phyloP scores from a whole-genome alignment of 2,113 vertebrate genomes.

The Pygoscelis antarcticus region DNA sequence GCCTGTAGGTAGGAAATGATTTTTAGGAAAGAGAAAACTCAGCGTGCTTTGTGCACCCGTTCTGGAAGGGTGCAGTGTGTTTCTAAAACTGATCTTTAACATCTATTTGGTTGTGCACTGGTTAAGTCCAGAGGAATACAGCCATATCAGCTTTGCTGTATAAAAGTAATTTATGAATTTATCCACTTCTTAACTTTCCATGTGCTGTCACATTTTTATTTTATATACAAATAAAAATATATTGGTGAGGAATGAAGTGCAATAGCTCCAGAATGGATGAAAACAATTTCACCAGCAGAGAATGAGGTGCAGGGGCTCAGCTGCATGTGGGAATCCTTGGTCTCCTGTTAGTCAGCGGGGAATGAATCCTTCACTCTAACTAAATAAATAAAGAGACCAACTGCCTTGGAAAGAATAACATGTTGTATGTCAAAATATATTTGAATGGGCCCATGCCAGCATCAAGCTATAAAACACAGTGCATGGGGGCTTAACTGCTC shows the following conservation, averaged over 20 bases:
- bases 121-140: neutral
- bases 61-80: neutral
- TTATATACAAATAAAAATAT: slow-evolving; percentile 60
- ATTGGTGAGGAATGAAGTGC: slow-evolving; percentile 40
- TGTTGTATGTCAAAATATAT: slow-evolving; percentile 4
- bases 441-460: neutral
- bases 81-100: neutral
- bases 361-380: slow-evolving; percentile 39
- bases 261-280: slow-evolving; percentile 21
- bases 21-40: neutral
- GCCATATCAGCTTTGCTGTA: neutral
- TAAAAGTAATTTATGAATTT: slow-evolving; percentile 41
- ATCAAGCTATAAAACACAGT: neutral
- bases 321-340: slow-evolving; percentile 42
- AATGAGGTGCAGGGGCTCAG: slow-evolving; percentile 32
- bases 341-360: neutral
- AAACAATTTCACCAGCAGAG: slow-evolving; percentile 30
- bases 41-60: neutral
- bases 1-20: neutral
- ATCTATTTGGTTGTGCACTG: neutral
- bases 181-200: slow-evolving; percentile 25
- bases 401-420: slow-evolving; percentile 25
- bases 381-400: slow-evolving; percentile 49
- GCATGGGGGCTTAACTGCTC: neutral
- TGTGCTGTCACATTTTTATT: slow-evolving; percentile 50